Evolutionary conservation across 2,113 vertebrate genomes (phyloP), one percentile per base, ranked within the genome.

Genomic region (Cettia cetti): DNA sequence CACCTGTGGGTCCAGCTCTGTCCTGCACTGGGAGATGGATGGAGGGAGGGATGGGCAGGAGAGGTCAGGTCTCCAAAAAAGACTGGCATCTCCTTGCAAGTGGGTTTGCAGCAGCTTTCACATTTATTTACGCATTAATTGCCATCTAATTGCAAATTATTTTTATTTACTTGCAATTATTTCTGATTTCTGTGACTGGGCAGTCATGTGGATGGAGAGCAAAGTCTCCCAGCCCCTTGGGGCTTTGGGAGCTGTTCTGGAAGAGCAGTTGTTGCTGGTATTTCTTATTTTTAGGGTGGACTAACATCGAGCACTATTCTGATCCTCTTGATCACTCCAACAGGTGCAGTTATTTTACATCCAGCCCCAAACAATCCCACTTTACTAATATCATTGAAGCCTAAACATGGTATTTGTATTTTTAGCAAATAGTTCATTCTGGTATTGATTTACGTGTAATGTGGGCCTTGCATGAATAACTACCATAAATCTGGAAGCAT

Each of bases 381-480:
- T 86, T 89, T 74, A 72, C 82, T 96, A 39, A 84, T 89, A 71
- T 50, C 53, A 21, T 56, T 81, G 79, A 59, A 86, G 70, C 87
- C 65, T 54, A 89, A 95, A 94, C 77, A 35, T 27, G 82, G 57
- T 87, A 72, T 91, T 97, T 97, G 54, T 95, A 91, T 97, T 98
- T 97, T 95, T 93, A 97, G 94, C 93, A 80, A 92, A 94, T 96
- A 74, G n/a, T 94, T 96, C 95, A 97, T 97, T 93, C 78, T 88
- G 60, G 74, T 96, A 95, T 96, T 94, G 96, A 97, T 95, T 95
- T 95, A 92, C 40, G 28, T 92, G 88, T 86, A 65, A 78, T 74
- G 71, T 89, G 96, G 83, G 60, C 90, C 66, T 78, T 93, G 88
- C 81, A 83, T 95, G 85, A 70, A 86, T 96, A 97, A 96, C 79